These are phyloP conservation scores for Taurulus bubalis DNA, from an alignment of 2,113 vertebrate species.

Conservation along the genomic window DNA sequence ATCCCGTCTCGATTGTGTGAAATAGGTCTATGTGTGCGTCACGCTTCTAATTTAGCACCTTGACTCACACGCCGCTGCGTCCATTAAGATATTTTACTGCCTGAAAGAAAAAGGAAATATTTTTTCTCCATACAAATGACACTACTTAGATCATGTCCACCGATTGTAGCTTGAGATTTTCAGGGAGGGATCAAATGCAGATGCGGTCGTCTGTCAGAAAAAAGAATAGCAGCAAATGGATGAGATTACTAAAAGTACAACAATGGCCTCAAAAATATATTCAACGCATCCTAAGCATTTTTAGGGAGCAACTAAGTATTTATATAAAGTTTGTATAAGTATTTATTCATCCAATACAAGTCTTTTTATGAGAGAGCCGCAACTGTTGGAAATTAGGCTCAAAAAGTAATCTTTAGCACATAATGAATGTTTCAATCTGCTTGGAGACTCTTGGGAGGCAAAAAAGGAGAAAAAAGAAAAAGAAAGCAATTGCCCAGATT, in stretches of 20 bases:
- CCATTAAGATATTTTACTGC: not conserved
- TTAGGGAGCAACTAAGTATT: not conserved
- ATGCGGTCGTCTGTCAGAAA: conserved; percentile 2
- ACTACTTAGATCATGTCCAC: conserved; percentile 6
- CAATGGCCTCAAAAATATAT: not conserved
- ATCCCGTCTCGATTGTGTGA: too few relatives aligned
- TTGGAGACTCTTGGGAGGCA: too few relatives aligned
- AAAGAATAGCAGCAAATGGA: not conserved
- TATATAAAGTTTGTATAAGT: too few relatives aligned
- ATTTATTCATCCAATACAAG: too few relatives aligned
- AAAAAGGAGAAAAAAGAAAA: too few relatives aligned
- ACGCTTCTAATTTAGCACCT: not conserved
- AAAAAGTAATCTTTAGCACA: too few relatives aligned
- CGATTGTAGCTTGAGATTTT: conserved; percentile 15
- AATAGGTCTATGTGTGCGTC: not conserved
- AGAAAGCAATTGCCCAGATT: too few relatives aligned
- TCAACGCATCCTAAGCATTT: not conserved
- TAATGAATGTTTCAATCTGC: too few relatives aligned
- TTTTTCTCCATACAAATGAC: not conserved
- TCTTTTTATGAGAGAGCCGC: too few relatives aligned
- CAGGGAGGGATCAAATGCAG: conserved; percentile 12
- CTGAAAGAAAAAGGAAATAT: not conserved
- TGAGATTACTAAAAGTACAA: not conserved
- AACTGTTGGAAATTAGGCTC: too few relatives aligned
- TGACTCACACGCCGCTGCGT: not conserved